A percentile compares a stretch with the other conserved stretches of the same genome.
These are phyloP conservation scores for Procavia capensis DNA, from an alignment of 2,113 vertebrate species.

Conservation along the genomic window DNA sequence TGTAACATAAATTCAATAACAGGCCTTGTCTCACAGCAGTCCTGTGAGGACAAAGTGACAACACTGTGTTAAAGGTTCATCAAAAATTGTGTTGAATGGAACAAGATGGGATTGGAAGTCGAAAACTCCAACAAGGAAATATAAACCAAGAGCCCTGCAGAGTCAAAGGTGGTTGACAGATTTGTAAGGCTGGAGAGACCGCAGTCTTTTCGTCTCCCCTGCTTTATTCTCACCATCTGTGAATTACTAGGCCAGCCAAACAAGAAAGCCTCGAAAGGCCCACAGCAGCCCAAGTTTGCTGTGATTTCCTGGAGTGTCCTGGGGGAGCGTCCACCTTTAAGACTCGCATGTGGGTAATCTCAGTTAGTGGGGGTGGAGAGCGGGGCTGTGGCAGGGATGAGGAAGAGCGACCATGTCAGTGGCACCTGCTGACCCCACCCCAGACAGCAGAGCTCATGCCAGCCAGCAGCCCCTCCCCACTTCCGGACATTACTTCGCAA, in stretches of 20 bases:
- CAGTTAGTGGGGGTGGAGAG: neutral
- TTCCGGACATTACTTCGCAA: conserved; percentile 74
- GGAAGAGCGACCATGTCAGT: neutral
- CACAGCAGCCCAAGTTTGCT: neutral
- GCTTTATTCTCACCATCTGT: neutral
- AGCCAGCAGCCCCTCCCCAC: neutral
- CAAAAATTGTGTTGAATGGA: neutral
- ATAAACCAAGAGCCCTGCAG: neutral
- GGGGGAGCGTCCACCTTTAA: neutral
- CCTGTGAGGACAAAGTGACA: neutral
- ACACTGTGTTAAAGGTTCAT: neutral
- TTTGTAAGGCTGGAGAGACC: neutral
- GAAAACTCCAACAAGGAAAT: neutral
- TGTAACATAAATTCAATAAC: neutral
- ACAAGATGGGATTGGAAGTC: neutral
- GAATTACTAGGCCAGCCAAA: neutral
- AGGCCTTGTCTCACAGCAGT: neutral
- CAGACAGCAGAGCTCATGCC: neutral
- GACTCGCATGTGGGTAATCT: neutral
- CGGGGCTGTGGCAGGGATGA: too few species aligned
- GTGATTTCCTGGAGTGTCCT: neutral
- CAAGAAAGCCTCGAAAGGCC: neutral
- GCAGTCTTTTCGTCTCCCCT: neutral
- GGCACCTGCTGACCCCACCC: neutral
- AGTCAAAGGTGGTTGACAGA: neutral